Base-by-base conservation (phyloP, 2,797 vertebrate genomes). In the Streptopelia turtur region DNA sequence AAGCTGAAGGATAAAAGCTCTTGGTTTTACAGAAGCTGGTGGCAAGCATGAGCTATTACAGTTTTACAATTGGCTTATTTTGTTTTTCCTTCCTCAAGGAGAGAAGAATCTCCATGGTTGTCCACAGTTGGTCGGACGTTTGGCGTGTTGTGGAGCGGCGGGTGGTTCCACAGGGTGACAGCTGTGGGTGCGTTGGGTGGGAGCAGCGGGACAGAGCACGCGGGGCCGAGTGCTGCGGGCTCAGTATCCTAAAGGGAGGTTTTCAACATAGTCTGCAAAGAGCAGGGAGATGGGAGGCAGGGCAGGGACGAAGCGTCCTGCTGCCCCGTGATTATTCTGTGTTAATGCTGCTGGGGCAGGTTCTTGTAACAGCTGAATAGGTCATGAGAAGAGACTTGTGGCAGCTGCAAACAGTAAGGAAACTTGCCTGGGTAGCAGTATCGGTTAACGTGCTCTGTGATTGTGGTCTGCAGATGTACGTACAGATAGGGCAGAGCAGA, bases 51-150 rank as follows among this genome's bases (percentile, higher is more conserved):
- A 53, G 18, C 49, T 47, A 1, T 1, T 37, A 43, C 41, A 5
- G 4, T 56, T 59, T 33, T 7, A 30, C 25, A 47, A 5, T 6
- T 47, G 64, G 16, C 23, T 53, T 8, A 0, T 4, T 86, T 28
- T 43, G 16, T 1, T 31, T 41, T 61, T 57, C 35, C 45, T 66
- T 59, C 45, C 18, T 31, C 18, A 22, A 30, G 13, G 41, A 16
- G 49, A 27, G 41, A 24, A 50, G 7, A 1, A 8, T 1, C 14
- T 61, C 70, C 2, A 7, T 33, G 23, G 45, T n/a, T 69, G 37
- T 10, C 2, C 13, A 0, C 4, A 30, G 43, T 7, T 25, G 59
- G 41, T 49, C 5, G 28, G 39, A 4, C n/a, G 1, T 15, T 55
- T 27, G 74, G 65, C 9, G 9, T 30, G 39, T 11, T 52, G 41